Evolutionary conservation across 2,888 invertebrate species (phyloP), one percentile per base, ranked within the genome.

Genomic region (Epinotia demarniana): DNA sequence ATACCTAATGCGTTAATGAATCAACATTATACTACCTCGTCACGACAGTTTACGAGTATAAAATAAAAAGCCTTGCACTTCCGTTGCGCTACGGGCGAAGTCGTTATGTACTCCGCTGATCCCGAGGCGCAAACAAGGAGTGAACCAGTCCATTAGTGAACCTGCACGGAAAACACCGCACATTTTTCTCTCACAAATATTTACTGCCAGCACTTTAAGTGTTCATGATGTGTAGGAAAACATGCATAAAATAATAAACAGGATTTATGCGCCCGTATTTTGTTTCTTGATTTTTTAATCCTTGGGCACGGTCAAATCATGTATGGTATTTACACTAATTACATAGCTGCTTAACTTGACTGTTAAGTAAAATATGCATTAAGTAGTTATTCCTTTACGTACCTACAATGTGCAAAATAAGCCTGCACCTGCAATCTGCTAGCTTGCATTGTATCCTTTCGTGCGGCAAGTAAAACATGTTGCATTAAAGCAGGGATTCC

Each of bases 131-230:
- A 87, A 88, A 88, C 86, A 88, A 85, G 85, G 80, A 81, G 85
- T 83, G 85, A 85, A 82, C 81, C 82, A 83, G 85, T 87, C 87
- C 88, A 89, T 88, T 89, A 88, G 84, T 79, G 79, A 85, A 83
- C 83, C 83, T 84, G 77, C 78, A 76, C 75, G 80, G 84, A 81
- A 85, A 87, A 85, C 81, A 81, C 79, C 79, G 77, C 78, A 78
- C 79, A 80, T 79, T 76, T 78, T 74, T 74, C 69, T 72, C 62
- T 62, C 61, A 71, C 73, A 76, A 76, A 76, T 73, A 77, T 76
- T 76, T 76, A 76, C 77, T 68, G 61, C 63, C 68, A 68, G 72
- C 75, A 66, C 64, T 75, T 75, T 71, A 77, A 75, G 75, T 71
- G 75, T 60, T 76, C 62, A 73, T 76, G 68, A 63, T 69, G 76